These are phyloP conservation scores for Zeus faber DNA, from an alignment of 2,113 vertebrate genomes.

Conservation along the genomic window DNA sequence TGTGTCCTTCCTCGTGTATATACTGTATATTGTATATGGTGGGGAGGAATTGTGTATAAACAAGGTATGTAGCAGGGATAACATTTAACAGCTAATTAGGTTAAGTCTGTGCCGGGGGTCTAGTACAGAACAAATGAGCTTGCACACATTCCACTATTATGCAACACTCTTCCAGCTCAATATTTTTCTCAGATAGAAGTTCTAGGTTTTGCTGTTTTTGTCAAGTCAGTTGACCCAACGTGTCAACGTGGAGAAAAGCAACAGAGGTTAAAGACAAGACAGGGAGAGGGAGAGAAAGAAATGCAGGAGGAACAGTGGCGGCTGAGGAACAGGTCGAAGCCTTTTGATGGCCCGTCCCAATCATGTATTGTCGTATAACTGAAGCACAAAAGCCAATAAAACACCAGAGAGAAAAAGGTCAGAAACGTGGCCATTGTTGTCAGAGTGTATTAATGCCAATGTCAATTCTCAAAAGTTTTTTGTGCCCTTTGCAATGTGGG, in stretches of 20 bases:
- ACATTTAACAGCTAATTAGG: slow-evolving; percentile 58
- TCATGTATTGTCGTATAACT: too few species aligned
- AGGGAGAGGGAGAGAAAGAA: not conserved
- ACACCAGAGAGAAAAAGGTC: too few species aligned
- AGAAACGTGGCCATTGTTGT: too few species aligned
- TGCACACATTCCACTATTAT: slow-evolving; percentile 25
- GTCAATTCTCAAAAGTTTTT: too few species aligned
- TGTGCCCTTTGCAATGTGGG: too few species aligned
- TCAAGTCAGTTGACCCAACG: slow-evolving; percentile 20
- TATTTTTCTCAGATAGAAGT: too few species aligned
- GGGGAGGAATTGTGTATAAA: not conserved
- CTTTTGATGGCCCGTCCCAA: too few species aligned
- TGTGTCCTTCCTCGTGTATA: not conserved
- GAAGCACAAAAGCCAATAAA: too few species aligned
- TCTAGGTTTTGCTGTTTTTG: slow-evolving; percentile 26
- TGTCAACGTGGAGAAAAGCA: slow-evolving; percentile 34
- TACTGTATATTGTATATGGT: not conserved
- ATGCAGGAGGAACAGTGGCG: not conserved
- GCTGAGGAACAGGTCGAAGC: too few species aligned
- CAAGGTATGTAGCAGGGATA: slow-evolving; percentile 23
- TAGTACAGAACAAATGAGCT: slow-evolving; percentile 44
- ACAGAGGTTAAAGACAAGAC: slow-evolving; percentile 8
- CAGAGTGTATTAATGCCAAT: too few species aligned
- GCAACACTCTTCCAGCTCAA: slow-evolving; percentile 26
- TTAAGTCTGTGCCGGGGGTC: slow-evolving; percentile 48